Base-by-base conservation (phyloP, 2,113 vertebrate genomes). In the Setophaga coronata region DNA sequence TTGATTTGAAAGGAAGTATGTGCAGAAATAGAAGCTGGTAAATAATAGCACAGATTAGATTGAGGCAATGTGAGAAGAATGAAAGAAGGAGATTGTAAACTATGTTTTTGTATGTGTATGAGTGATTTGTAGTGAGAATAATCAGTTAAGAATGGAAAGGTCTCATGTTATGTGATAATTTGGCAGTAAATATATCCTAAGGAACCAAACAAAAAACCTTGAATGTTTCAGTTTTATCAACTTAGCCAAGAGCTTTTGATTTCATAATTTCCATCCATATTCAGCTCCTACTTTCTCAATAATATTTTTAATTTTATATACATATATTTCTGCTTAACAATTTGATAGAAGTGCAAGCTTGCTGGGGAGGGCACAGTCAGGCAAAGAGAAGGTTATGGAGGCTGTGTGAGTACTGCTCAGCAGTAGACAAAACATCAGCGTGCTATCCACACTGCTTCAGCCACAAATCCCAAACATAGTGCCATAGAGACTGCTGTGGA, bases 401-500 rank as follows among this genome's bases (percentile, higher is more conserved):
- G 9, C 14, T 85, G 29, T 79, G 24, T 34, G 33, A 53, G 38
- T 38, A 9, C 36, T 65, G 48, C 40, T 65, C 13, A 53, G 40
- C 21, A 25, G 4, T 29, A 81, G 79, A 25, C 57, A 72, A 80
- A 92, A 89, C 50, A 40, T 23, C 0, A 1, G 1, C 23, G 14
- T 83, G 45, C 34, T 86, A 1, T 31, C 45, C 5, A 14, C 13
- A 2, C 11, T 51, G 24, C 53, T 87, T 61, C 33, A 73, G 50
- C 28, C 45, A 17, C 58, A 43, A 15, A 60, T 69, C n/a, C 40
- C 18, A 82, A 86, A 77, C 67, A 80, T 18, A 20, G 4, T 2
- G 0, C 13, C 4, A 1, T 9, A 6, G 1, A 3, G 45, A 10
- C 50, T 45, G 50, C 7, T 80, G 0, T 4, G 43, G 60, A 24